Base-by-base conservation (phyloP, 2,113 vertebrate genomes). In the Helogale parvula region DNA sequence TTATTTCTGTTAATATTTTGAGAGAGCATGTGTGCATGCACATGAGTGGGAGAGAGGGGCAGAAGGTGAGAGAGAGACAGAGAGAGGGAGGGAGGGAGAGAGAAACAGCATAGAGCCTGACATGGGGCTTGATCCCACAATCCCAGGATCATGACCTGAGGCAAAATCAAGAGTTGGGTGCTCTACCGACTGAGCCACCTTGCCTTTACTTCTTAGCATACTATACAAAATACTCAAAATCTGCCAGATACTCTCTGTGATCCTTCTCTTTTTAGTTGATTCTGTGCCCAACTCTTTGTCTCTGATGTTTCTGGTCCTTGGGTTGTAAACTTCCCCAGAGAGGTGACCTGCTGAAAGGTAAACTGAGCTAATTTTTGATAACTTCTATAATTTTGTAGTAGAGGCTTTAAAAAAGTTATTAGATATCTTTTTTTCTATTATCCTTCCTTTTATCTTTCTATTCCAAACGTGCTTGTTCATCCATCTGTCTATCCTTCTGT, bases 381-480 rank as follows among this genome's bases (percentile, higher is more conserved):
- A 23, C 38, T 83, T 93, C 88, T 60, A 19, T 72, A 41, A 76
- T 77, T 90, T n/a, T 47, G 6, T 63, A 65, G 63, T 45, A 74
- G 85, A 97, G n/a, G 7, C 74, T 96, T 94, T 94, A 50, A 68
- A 50, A 81, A 81, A 63, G 11, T 21, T 80, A 79, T 90, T 31
- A 47, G 69, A 69, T 52, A 27, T 33, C 33, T 47, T n/a, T 91
- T 91, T 81, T 63, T 1, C 63, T 52, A 0, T 52, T 93, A 57
- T 63, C 35, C 35, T 95, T 90, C 77, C 41, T 84, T 90, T 76
- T 52, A 21, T 45, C 38, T 94, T 84, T 71, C 66, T 95, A 1
- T n/a, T 71, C 80, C 80, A 95, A 7, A 45, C 87, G 69, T 65
- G 27, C 66, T 63, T 84, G n/a, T 89, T 50, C 21, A 13, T 90